Evolutionary conservation across 1,140 invertebrate species (phyloP), one percentile per base, ranked within the genome.

Genomic region (Drosophila serrata): DNA sequence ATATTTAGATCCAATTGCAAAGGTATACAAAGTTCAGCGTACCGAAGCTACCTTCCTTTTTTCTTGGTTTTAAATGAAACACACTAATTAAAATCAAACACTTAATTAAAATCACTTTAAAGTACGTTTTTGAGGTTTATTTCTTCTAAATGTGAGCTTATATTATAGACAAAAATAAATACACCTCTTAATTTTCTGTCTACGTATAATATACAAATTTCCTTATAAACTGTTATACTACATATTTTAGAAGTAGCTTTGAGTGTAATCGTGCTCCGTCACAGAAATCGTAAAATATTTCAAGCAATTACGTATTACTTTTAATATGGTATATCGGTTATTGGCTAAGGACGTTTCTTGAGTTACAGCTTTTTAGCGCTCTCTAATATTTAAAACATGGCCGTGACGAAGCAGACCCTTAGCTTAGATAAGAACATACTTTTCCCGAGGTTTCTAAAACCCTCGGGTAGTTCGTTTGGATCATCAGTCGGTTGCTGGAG

Each of bases 401-500:
- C 13, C 59, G 24, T 12, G 19, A 27, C 45, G 3, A 35, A 53
- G 15, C 49, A 35, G 4, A 62, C 0, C 13, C 17, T 31, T 22
- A n/a, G 12, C 19, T 31, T 48, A 22, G 31, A 15, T 11, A 11
- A 3, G 7, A 35, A 53, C 31, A 35, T 35, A 17, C 31, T 53
- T 22, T 7, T 35, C 0, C 0, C 6, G 31, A 15, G 13, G 51
- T n/a, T 55, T 55, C 8, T 6, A 37, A 35, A 24, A 37, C 19
- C 33, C 33, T 9, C 8, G 15, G 31, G 4, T 33, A 15, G 17
- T 35, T 19, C n/a, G 3, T 19, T 51, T 17, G 17, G 12, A 29
- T 22, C 49, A 53, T 53, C 51, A 53, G n/a, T 64, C 68, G 7
- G 19, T 22, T 11, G 40, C 63, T 60, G 80, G 58, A 48, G 45